Percentiles rank a stretch among this genome's conserved stretches.
phyloP scores from a whole-genome alignment of 2,113 vertebrate species.

The Trichomycterus rosablanca region DNA sequence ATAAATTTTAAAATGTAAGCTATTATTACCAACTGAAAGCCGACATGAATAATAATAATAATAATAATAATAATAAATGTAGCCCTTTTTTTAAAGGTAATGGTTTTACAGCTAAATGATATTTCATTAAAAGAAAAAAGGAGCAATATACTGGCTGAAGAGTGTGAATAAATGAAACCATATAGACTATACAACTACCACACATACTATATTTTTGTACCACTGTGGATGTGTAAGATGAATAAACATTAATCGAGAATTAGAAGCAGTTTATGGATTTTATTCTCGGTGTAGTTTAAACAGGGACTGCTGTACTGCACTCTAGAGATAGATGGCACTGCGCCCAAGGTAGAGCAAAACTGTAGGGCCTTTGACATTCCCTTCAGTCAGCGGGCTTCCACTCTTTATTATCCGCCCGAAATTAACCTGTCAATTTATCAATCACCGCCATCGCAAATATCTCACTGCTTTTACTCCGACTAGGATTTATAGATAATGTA shows the following conservation, averaged over 20 bases:
- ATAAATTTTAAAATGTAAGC: too few relatives aligned
- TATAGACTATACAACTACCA: too few relatives aligned
- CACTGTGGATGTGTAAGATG: background rate
- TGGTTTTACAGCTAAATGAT: too few relatives aligned
- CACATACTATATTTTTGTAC: background rate
- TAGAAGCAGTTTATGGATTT: background rate
- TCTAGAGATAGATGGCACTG: slow-evolving; percentile 97
- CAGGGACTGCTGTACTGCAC: slow-evolving; percentile 74
- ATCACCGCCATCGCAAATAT: slow-evolving; percentile 98
- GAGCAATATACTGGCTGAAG: too few relatives aligned
- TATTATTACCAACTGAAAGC: too few relatives aligned
- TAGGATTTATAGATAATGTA: slow-evolving; percentile 80
- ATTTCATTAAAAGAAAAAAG: too few relatives aligned
- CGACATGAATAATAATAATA: too few relatives aligned
- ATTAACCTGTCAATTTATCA: slow-evolving; percentile 99
- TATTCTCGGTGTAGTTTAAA: too few relatives aligned
- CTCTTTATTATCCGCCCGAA: slow-evolving; percentile 97
- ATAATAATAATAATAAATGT: too few relatives aligned
- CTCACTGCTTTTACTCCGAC: slow-evolving; percentile 75
- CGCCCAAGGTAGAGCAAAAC: slow-evolving; percentile 87
- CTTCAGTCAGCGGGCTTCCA: slow-evolving; percentile 77
- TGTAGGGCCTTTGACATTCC: slow-evolving; percentile 55
- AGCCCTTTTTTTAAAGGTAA: too few relatives aligned
- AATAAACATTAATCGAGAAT: too few relatives aligned
- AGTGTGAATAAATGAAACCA: too few relatives aligned